Conservation (phyloP, 2,888 invertebrate genomes). For the Tyria jacobaeae region DNA sequence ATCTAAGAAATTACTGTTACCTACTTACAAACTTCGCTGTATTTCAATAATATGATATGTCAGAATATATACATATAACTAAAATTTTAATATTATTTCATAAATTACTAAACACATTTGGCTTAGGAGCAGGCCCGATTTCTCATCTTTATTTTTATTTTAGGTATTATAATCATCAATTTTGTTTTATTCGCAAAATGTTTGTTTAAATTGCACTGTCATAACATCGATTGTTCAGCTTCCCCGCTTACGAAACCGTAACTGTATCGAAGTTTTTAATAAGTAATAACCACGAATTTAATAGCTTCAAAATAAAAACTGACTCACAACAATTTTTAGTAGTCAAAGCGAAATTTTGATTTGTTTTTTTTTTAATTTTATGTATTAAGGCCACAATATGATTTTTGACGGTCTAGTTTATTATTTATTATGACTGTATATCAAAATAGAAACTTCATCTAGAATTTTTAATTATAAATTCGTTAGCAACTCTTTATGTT, state of each 20-base stretch:
- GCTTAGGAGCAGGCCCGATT: no score
- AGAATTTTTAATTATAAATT: constrained; percentile 4
- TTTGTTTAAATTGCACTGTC: neutral
- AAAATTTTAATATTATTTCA: no score
- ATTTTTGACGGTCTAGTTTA: constrained; percentile 10
- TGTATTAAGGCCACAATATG: constrained; percentile 14
- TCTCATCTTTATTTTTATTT: no score
- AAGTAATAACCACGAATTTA: constrained; percentile 7
- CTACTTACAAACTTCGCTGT: no score
- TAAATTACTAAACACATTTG: no score
- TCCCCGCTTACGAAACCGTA: constrained; percentile 3
- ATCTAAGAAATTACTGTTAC: no score
- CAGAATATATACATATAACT: no score
- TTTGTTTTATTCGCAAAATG: neutral
- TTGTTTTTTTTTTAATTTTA: constrained; percentile 25
- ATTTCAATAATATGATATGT: no score
- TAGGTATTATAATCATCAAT: no score
- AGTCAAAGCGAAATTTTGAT: constrained; percentile 27
- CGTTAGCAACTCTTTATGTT: constrained; percentile 1
- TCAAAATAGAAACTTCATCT: constrained; percentile 5
- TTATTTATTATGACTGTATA: constrained; percentile 5
- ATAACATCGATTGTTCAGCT: neutral
- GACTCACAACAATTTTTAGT: constrained; percentile 12
- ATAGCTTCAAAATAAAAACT: neutral
- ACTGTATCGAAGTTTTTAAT: constrained; percentile 3